Base-by-base conservation (phyloP, 2,797 vertebrate species). In the Enteromius viviparus region DNA sequence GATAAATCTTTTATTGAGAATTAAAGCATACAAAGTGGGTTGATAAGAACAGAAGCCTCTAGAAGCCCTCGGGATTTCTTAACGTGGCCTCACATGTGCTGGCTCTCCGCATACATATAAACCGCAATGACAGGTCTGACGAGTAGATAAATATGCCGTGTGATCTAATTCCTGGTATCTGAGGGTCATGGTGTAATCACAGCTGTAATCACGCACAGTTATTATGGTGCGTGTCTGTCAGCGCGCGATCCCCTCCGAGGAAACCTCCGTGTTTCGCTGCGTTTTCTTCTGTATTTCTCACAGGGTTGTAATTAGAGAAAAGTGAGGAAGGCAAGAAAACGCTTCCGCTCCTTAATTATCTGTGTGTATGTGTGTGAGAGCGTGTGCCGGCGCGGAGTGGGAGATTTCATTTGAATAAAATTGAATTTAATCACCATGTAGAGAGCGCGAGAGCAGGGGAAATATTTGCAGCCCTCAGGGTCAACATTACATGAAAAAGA, bases 391-490 rank as follows among this genome's bases (percentile, higher is more conserved):
- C 26, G 17, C 32, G 32, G 81, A 78, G 81, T 76, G 69, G 79
- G 86, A 45, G 84, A 88, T 90, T 91, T 90, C 76, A 91, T 92
- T 91, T 92, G 88, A 92, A 91, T 92, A 86, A 91, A 90, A 89
- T 78, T 74, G 40, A 91, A 92, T 92, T 91, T 87, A 90, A 92
- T 92, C 87, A 89, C 82, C 4, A 2, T 76, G 76, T 69, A 74
- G 86, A 85, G 83, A 65, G 84, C 65, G 66, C n/a, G 9, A 19
- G 26, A 66, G 69, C 79, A 29, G 60, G 81, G 80, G 75, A 82
- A 86, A 89, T 88, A 71, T 88, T 85, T 84, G 68, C 79, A 87
- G 60, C 87, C 88, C 84, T 62, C 34, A 47, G 85, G 88, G 91
- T 90, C 89, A 88, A 90, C 77, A 83, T 88, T 86, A 91, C 87